These are phyloP conservation scores for Enteromius mattozi DNA, from an alignment of 2,797 vertebrate genomes.

Conservation along the genomic window DNA sequence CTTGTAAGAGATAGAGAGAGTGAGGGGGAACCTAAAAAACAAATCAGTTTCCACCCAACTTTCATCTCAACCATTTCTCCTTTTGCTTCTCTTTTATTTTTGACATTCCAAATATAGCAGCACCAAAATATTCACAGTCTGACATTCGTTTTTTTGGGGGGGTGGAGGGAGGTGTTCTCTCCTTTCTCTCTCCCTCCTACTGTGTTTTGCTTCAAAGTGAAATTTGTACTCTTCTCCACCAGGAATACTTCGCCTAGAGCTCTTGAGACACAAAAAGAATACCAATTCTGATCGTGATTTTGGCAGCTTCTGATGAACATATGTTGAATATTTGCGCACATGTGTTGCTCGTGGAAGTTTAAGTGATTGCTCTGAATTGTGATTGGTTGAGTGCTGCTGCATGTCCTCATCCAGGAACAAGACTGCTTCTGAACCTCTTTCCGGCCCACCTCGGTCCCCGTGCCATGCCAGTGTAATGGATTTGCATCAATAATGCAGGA, in stretches of 20 bases:
- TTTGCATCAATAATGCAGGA: constrained; percentile 63
- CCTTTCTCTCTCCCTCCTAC: constrained; percentile 19
- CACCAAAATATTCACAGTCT: constrained; percentile 27
- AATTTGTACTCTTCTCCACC: constrained; percentile 15
- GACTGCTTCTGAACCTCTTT: constrained; percentile 21
- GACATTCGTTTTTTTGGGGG: neutral
- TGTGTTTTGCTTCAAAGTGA: constrained; percentile 34
- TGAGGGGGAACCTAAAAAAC: neutral
- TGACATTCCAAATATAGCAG: constrained; percentile 37
- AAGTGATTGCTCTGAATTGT: neutral
- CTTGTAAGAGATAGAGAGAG: neutral
- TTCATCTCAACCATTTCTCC: constrained; percentile 10
- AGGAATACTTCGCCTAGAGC: constrained; percentile 48
- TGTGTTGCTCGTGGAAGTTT: neutral
- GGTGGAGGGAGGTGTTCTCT: neutral
- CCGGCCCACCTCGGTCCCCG: constrained; percentile 37
- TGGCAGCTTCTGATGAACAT: constrained; percentile 3
- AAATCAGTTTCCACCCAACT: neutral
- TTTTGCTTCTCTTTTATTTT: constrained; percentile 1
- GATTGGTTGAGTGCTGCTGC: constrained; percentile 24
- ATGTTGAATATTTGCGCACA: constrained; percentile 1
- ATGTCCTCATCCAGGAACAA: neutral
- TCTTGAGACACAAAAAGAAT: constrained; percentile 26
- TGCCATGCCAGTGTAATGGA: constrained; percentile 54
- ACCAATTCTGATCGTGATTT: constrained; percentile 22